Evolutionary conservation across 2,888 invertebrate genomes (phyloP).

Genomic region (Trichopoda pennipes): DNA sequence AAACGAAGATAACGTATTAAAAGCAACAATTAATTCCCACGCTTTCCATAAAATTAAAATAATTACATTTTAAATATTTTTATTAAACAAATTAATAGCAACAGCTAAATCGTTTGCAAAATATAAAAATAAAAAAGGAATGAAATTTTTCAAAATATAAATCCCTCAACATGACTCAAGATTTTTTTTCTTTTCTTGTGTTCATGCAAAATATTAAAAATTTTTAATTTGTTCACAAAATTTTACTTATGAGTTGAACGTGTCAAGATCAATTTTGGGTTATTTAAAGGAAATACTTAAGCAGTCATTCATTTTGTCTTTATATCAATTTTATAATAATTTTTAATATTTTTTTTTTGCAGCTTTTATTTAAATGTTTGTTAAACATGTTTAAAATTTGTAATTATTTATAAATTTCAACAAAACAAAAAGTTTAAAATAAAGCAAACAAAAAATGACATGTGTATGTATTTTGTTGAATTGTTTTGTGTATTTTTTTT

Average conservation of each 20-base stretch:
- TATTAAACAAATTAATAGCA: conserved; percentile 1
- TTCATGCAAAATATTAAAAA: conserved; percentile 16
- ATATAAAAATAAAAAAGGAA: conserved; percentile 9
- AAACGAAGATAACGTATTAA: conserved; percentile 14
- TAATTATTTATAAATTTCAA: conserved; percentile 36
- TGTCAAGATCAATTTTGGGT: conserved; percentile 62
- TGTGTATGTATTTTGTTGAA: conserved; percentile 50
- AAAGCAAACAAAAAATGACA: conserved; percentile 37
- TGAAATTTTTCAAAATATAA: too few relatives aligned
- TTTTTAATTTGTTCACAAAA: conserved; percentile 49
- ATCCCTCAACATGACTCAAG: conserved; percentile 31
- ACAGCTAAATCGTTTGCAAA: background rate
- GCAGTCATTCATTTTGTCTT: conserved; percentile 15
- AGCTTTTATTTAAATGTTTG: conserved; percentile 38
- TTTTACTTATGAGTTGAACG: conserved; percentile 57
- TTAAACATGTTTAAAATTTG: conserved; percentile 53
- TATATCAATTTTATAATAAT: conserved; percentile 22
- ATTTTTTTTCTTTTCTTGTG: background rate
- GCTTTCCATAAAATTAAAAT: conserved; percentile 50
- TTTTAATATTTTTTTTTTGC: conserved; percentile 33
- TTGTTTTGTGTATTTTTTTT: conserved; percentile 17
- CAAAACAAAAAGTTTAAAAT: background rate
- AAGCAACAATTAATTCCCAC: conserved; percentile 58
- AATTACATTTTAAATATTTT: conserved; percentile 34
- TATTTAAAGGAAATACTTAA: conserved; percentile 24